phyloP scores from a whole-genome alignment of 2,888 invertebrate species.

The Cheilosia vulpina region DNA sequence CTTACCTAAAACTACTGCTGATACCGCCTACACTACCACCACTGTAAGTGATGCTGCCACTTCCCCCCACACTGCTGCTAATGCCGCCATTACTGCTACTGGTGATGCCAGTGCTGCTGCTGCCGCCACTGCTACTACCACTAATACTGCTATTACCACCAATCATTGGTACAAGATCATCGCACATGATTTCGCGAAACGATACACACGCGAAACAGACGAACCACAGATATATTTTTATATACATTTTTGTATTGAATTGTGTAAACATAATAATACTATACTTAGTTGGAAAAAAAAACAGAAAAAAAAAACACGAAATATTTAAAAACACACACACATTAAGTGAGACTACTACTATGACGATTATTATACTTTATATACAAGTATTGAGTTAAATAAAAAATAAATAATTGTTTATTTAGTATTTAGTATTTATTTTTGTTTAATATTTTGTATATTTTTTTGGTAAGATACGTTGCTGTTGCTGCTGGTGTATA shows the following conservation, averaged over 20 bases:
- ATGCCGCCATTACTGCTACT: conserved; percentile 68
- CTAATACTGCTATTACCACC: conserved; percentile 73
- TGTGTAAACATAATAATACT: conserved; percentile 64
- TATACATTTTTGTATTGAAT: conserved; percentile 72
- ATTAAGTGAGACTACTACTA: conserved; percentile 47
- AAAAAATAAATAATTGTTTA: conserved; percentile 62
- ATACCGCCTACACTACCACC: conserved; percentile 76
- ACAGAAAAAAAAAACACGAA: not conserved
- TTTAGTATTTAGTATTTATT: conserved; percentile 18
- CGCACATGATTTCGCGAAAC: conserved; percentile 70
- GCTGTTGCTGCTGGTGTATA: conserved; percentile 12
- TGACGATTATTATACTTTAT: conserved; percentile 48
- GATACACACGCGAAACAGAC: conserved; percentile 72
- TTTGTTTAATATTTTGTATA: conserved; percentile 48
- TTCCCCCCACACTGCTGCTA: conserved; percentile 76
- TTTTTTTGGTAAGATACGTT: conserved; percentile 28
- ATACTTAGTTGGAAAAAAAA: conserved; percentile 31
- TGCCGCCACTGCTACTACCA: conserved; percentile 61
- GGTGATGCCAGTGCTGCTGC: conserved; percentile 59
- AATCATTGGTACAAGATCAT: conserved; percentile 72
- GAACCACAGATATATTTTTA: conserved; percentile 74
- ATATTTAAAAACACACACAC: conserved; percentile 53
- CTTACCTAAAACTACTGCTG: conserved; percentile 74
- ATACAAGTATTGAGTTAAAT: conserved; percentile 54
- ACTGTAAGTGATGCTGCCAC: conserved; percentile 72